Base-by-base conservation (phyloP, 2,888 invertebrate species). In the Cremastinae sp. region DNA sequence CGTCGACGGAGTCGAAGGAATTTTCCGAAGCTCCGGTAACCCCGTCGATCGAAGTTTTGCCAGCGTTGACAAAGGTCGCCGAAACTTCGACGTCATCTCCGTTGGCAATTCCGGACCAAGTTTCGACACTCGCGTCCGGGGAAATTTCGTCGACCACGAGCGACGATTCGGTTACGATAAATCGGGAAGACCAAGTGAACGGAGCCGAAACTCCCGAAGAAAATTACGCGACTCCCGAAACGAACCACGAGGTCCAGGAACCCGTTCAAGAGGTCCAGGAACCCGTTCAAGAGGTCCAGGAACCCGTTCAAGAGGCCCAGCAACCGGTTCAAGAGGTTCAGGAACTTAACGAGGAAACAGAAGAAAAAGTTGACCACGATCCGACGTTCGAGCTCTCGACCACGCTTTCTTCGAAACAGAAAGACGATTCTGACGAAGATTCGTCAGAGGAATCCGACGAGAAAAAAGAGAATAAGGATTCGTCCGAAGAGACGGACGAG, bases 351-450 rank as follows among this genome's bases (percentile, higher is more conserved):
- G n/a, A n/a, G n/a, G n/a, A n/a, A n/a, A 69, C 51, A 3, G 51
- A 68, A 8, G 76, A 79, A 43, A 65, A 45, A 47, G 53, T 20
- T n/a, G 62, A 51, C 9, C 16, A 38, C 10, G 18, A 51, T 0
- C 41, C 45, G 5, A 45, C 47, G 18, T 49, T 41, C 1, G 10
- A n/a, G 4, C 3, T 38, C 9, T 1, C 78, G 83, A 89, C 78
- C 58, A 86, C 85, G 1, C 84, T 87, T 1, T 90, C 90, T 0
- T 82, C 87, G 2, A 87, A 85, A 8, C 62, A 47, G 1, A n/a
- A 64, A 20, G 49, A 49, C 16, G 38, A 76, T 12, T 71, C 54
- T 45, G 51, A 43, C 36, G 71, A 69, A 20, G 28, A 77, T 28
- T 82, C 81, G 0, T 58, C 79, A 0, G 78, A 78, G 18, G 68